These are phyloP conservation scores for Drosophila malerkotliana DNA, from an alignment of 1,140 invertebrate species.

Conservation along the genomic window DNA sequence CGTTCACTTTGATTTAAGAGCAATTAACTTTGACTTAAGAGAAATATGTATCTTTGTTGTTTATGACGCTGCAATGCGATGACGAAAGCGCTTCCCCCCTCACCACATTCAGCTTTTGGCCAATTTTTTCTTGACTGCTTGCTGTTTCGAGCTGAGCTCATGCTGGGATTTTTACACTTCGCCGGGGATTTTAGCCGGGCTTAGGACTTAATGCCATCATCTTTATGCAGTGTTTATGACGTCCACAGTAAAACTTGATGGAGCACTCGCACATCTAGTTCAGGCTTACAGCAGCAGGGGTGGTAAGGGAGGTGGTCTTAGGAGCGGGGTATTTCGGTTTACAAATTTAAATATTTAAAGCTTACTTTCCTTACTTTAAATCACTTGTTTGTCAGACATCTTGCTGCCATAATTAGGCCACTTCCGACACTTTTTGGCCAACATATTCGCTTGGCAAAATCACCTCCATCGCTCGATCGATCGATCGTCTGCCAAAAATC, in stretches of 20 bases:
- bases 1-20: conserved; percentile 75
- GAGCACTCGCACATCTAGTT: conserved; percentile 31
- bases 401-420: conserved; percentile 5
- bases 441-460: not conserved
- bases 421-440: conserved; percentile 6
- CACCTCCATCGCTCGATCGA: not conserved
- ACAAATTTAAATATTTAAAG: not conserved
- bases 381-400: not conserved
- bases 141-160: conserved; percentile 53
- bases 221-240: conserved; percentile 72
- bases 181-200: conserved; percentile 46
- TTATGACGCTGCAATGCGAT: conserved; percentile 52
- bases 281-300: not conserved
- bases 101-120: too few species aligned
- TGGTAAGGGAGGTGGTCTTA: not conserved
- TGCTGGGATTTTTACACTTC: conserved; percentile 58
- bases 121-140: conserved; percentile 7
- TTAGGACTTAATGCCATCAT: conserved; percentile 54
- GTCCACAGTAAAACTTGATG: conserved; percentile 45
- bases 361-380: not conserved
- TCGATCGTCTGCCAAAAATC: conserved; percentile 5
- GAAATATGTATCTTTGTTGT: conserved; percentile 60
- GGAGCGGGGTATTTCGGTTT: not conserved
- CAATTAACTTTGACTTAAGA: conserved; percentile 78
- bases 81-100: conserved; percentile 15